Conservation (phyloP, 2,113 vertebrate species). For the Stictonetta naevosa region DNA sequence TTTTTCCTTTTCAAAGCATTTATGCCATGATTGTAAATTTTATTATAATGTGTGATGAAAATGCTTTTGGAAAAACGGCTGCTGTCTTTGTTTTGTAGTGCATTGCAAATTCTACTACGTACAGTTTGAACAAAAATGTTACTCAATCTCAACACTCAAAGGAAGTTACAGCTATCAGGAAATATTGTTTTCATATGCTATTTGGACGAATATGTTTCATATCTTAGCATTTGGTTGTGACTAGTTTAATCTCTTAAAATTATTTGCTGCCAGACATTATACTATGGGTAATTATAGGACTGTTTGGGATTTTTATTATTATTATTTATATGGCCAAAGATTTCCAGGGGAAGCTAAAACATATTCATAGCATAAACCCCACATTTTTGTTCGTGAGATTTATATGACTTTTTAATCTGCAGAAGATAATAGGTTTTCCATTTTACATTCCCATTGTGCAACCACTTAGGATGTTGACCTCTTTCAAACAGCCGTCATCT, state of each 20-base stretch:
- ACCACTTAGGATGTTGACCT: neutral
- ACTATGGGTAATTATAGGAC: neutral
- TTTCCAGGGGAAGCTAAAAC: neutral
- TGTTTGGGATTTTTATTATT: neutral
- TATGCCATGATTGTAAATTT: neutral
- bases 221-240: neutral
- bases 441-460: neutral
- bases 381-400: neutral
- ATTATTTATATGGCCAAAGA: neutral
- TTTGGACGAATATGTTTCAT: neutral
- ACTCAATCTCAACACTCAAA: neutral
- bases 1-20: neutral
- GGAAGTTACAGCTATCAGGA: neutral
- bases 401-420: neutral
- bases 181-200: neutral
- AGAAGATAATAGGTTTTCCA: neutral
- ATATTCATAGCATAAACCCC: neutral
- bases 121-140: neutral
- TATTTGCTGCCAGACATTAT: neutral
- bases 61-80: neutral
- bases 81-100: neutral
- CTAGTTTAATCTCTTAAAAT: neutral
- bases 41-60: accelerated
- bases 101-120: neutral
- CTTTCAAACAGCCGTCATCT: neutral